Evolutionary conservation across 2,113 vertebrate species (phyloP), one percentile per base, ranked within the genome.

Genomic region (Eretmochelys imbricata): DNA sequence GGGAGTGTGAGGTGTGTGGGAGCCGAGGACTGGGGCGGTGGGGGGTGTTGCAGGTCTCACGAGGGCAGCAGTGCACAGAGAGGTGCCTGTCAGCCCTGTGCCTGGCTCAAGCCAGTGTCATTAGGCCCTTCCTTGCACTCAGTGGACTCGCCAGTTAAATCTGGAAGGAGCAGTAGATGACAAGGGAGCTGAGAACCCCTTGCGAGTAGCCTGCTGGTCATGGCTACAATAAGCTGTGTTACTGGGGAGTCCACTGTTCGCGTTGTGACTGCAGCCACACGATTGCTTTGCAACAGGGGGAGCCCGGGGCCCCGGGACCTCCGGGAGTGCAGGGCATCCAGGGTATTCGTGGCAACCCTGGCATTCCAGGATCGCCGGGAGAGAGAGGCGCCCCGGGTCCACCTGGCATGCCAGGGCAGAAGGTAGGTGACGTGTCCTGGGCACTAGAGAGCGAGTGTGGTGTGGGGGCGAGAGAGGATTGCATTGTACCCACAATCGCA

Each of bases 281-380:
- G 85, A 20, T 76, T 79, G 19, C 82, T 48, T 38, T 69, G 31
- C 82, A 2, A 96, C 89, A 99, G 99, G 99, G 99, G 4, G 98
- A 99, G 80, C 99, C 99, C 7, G 99, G 99, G 5, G 97, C 96
- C 10, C 94, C 98, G 1, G 99, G 99, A 57, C 98, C 98, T 84
- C 96, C 98, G 12, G 99, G 99, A 90, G 98, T 98, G 87, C 99
- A 99, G 89, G 99, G 99, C 11, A 98, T 99, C 90, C 99, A 99
- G 93, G 99, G 99, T 35, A 99, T 99, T 48, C 97, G 51, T 1
- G 99, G 99, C 53, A 99, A 98, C 4, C 25, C 97, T 0, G 99
- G 99, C 14, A 98, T 93, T 22, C 98, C 99, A 0, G 99, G 99
- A 25, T 96, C 97, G 16, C 97, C 98, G 7, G 99, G 99, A 10